Conservation (phyloP, 2,888 invertebrate genomes). For the Hetaerina titia region DNA sequence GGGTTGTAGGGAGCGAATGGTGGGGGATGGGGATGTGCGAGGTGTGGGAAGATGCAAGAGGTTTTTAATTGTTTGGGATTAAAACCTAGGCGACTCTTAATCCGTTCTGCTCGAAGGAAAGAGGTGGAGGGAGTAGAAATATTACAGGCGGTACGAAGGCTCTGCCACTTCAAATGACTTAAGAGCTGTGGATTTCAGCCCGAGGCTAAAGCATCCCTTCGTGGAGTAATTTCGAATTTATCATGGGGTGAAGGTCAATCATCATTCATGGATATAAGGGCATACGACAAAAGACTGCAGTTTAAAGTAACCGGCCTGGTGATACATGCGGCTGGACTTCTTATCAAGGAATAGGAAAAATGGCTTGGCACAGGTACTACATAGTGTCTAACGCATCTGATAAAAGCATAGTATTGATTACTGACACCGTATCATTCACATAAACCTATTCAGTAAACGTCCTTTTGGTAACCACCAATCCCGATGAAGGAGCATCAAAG, state of each 20-base stretch:
- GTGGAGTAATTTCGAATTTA: constrained; percentile 15
- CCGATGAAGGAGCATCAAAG: too few relatives aligned
- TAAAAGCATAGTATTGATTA: too few relatives aligned
- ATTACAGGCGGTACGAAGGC: not conserved
- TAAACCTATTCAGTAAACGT: too few relatives aligned
- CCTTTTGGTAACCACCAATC: too few relatives aligned
- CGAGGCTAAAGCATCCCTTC: not conserved
- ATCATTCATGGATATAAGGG: not conserved
- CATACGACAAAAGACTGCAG: not conserved
- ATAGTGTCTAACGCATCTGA: too few relatives aligned
- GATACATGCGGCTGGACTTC: not conserved
- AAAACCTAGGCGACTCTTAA: not conserved
- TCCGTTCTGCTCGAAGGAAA: constrained; percentile 16
- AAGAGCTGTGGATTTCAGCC: not conserved
- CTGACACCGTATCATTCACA: too few relatives aligned
- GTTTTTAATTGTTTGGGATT: constrained; percentile 26
- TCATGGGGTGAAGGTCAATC: constrained; percentile 19
- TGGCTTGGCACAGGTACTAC: too few relatives aligned
- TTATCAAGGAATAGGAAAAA: not conserved
- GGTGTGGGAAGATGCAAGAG: not conserved
- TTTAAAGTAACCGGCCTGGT: not conserved
- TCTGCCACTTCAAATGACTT: not conserved
- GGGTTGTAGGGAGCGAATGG: not conserved
- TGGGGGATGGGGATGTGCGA: not conserved
- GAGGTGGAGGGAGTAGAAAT: not conserved